These are phyloP conservation scores for Eclectus roratus DNA, from an alignment of 2,113 vertebrate genomes.

Conservation along the genomic window DNA sequence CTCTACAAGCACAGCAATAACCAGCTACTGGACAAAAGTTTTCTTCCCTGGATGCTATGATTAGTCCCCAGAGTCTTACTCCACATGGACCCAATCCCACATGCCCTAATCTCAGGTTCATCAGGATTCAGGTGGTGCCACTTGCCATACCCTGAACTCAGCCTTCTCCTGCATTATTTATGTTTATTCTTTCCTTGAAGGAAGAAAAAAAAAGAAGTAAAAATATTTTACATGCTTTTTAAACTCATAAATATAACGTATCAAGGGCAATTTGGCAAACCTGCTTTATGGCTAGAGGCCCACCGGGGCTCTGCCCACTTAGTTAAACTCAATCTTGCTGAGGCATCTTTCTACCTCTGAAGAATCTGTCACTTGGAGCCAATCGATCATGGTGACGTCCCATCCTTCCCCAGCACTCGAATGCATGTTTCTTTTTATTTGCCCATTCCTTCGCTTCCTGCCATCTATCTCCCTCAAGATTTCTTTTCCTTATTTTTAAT, in stretches of 20 bases:
- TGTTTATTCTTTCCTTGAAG: neutral
- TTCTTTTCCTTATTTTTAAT: neutral
- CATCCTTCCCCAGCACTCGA: neutral
- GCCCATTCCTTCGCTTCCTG: conserved; percentile 25
- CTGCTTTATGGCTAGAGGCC: conserved; percentile 7
- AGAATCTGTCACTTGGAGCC: neutral
- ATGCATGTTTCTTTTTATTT: neutral
- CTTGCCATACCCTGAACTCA: neutral
- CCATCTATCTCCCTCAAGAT: neutral
- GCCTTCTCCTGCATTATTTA: conserved; percentile 33
- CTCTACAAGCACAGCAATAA: neutral
- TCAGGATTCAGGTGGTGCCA: neutral
- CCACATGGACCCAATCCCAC: rapidly evolving
- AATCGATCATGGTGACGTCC: neutral
- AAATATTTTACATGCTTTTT: conserved; percentile 55
- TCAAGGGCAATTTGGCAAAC: conserved; percentile 57
- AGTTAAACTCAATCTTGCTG: neutral
- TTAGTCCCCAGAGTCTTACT: neutral
- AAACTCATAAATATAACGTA: conserved; percentile 57
- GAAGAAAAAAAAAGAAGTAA: neutral
- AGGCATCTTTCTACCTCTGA: neutral
- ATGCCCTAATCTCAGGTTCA: neutral
- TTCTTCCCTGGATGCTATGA: neutral
- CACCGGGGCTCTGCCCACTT: neutral
- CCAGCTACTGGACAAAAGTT: neutral